Evolutionary conservation across 2,113 vertebrate genomes (phyloP).

Genomic region (Opisthocomus hoazin): DNA sequence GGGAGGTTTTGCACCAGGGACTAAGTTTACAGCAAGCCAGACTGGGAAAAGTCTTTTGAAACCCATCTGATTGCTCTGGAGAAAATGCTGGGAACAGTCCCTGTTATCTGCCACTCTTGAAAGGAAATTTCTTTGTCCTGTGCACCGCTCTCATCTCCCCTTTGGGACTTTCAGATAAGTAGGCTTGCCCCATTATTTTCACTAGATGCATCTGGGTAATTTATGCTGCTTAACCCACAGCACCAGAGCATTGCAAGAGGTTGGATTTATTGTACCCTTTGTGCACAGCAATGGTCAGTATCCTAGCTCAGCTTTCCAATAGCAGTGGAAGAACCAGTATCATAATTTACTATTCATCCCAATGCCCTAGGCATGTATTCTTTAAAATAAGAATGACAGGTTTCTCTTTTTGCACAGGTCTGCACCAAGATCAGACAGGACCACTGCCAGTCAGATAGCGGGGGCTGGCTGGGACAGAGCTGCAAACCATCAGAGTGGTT

Average conservation of each 20-base stretch:
- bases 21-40: background rate
- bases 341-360: background rate
- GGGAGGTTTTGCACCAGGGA: background rate
- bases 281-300: background rate
- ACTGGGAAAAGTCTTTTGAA: background rate
- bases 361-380: rapidly evolving
- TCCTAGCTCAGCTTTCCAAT: background rate
- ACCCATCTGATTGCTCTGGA: rapidly evolving
- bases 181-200: background rate
- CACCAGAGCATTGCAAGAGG: background rate
- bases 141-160: rapidly evolving
- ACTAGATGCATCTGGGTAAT: background rate
- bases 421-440: background rate
- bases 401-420: background rate
- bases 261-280: background rate
- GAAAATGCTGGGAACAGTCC: background rate
- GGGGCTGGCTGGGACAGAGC: background rate
- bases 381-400: background rate
- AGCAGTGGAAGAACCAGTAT: background rate
- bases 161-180: background rate
- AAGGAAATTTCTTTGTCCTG: background rate
- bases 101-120: background rate
- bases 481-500: background rate
- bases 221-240: background rate
- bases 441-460: rapidly evolving